Base-by-base conservation (phyloP, 1,140 invertebrate species). In the Drosophila watanabei region DNA sequence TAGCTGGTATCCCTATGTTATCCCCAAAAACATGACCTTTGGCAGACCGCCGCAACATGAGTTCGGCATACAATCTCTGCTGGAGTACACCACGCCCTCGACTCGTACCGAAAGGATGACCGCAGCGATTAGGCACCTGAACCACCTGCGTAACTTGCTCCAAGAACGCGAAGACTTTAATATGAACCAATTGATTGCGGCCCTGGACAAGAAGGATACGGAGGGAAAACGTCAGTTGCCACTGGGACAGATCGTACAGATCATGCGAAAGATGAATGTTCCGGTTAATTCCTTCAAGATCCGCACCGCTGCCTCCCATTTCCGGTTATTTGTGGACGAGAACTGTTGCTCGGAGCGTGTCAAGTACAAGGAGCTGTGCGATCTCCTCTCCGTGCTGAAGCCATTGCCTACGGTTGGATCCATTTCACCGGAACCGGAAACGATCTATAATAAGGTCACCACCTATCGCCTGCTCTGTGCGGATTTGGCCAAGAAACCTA, bases 391-490 rank as follows among this genome's bases (percentile, higher is more conserved):
- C n/a, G 61, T 86, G 0, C 70, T 86, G 32, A 49, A 69, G 39
- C 77, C 87, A 0, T 32, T 92, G 51, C 68, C 70, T 1, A 7
- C 24, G 14, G 54, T 41, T 14, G 84, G 79, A 2, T 76, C 71
- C 33, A 81, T 87, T 33, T 18, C 52, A 0, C 73, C 64, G 6
- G 35, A 56, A 33, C 83, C 87, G 16, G 20, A 60, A 11, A 57
- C 61, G 56, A n/a, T 79, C 2, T 73, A 81, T 14, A 83, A 79
- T 20, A 82, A 83, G 37, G 56, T 78, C 14, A 92, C 91, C 3
- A 82, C 79, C 16, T 92, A 92, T 69, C 79, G 84, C 0, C 20
- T 65, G 35, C 46, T 92, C 8, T 92, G 91, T 33, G 45, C 65
- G 8, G 91, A 92, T 51, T 61, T 73, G 1, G 9, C 18, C 4